Evolutionary conservation across 2,888 invertebrate genomes (phyloP), one percentile per base, ranked within the genome.

Genomic region (Minunthozetes semirufus): DNA sequence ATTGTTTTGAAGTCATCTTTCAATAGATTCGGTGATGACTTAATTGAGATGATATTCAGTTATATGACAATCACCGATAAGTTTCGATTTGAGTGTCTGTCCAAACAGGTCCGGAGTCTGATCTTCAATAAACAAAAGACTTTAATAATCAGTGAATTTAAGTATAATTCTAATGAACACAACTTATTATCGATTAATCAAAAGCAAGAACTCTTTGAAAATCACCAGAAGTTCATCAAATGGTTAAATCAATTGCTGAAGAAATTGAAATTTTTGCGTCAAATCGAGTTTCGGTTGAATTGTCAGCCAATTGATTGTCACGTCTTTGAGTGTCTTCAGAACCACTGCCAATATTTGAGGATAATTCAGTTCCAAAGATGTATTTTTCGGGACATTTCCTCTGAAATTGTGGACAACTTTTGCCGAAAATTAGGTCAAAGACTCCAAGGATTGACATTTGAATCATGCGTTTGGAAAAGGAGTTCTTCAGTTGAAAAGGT

Each of bases 381-480:
- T 27, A 8, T 27, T 15, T 61, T 61, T 13, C n/a, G 19, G 3
- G 61, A 17, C 29, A 25, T 61, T 5, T 2, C 1, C 19, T 15
- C 15, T 13, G 27, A 61, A 27, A 3, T 15, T 8, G 15, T 61
- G 4, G 1, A 8, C 27, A 5, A 15, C 5, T 61, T 61, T 27
- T 25, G 61, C 4, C 13, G 4, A 8, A 29, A 2, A 27, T 25
- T 29, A 27, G 61, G 61, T 5, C 61, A 61, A 3, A 4, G 29
- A 15, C 15, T 61, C 1, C 25, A 25, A 29, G 13, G 29, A 27
- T 61, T 61, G 61, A 6, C 61, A 29, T 61, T 61, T 27, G 61
- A 61, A 13, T 61, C 61, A 4, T 61, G 61, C 19, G 29, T 61
- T 61, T 61, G 61, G 61, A n/a, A n/a, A n/a, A n/a, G n/a, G n/a